Percentiles rank a stretch among this genome's conserved stretches.
Evolutionary conservation across 2,888 invertebrate species (phyloP).

Genomic region (Allolobophora icterica): DNA sequence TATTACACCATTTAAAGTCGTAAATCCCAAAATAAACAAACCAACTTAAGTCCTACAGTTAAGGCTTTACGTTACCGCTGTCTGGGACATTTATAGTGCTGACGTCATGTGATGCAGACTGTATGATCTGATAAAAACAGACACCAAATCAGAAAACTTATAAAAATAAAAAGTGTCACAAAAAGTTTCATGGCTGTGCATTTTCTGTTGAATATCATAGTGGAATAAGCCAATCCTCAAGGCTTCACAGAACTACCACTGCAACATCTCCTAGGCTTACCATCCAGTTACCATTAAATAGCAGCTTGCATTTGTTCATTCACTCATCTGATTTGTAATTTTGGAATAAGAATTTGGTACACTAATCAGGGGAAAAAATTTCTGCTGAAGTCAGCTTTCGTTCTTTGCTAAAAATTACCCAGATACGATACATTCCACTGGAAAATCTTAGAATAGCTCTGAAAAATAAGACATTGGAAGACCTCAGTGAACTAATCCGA

Average conservation of each 20-base stretch:
- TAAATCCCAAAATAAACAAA: neutral
- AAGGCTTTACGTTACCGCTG: neutral
- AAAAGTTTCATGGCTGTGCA: neutral
- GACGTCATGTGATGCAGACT: neutral
- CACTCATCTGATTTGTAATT: neutral
- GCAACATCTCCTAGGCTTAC: neutral
- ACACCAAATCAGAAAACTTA: neutral
- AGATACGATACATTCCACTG: neutral
- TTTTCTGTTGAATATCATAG: neutral
- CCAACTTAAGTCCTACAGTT: neutral
- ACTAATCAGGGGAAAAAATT: neutral
- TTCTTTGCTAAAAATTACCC: neutral
- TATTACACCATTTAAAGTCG: neutral
- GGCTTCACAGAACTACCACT: neutral
- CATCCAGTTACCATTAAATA: neutral
- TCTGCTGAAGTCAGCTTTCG: neutral
- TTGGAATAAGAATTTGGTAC: neutral
- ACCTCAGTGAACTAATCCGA: neutral
- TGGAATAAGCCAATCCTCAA: neutral
- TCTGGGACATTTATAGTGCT: neutral
- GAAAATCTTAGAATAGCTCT: neutral
- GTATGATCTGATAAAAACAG: too few species aligned
- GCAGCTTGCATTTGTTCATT: neutral
- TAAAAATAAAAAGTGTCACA: neutral
- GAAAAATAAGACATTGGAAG: neutral